Evolutionary conservation across 2,113 vertebrate genomes (phyloP), one percentile per base, ranked within the genome.

Genomic region (Synchiropus splendidus): DNA sequence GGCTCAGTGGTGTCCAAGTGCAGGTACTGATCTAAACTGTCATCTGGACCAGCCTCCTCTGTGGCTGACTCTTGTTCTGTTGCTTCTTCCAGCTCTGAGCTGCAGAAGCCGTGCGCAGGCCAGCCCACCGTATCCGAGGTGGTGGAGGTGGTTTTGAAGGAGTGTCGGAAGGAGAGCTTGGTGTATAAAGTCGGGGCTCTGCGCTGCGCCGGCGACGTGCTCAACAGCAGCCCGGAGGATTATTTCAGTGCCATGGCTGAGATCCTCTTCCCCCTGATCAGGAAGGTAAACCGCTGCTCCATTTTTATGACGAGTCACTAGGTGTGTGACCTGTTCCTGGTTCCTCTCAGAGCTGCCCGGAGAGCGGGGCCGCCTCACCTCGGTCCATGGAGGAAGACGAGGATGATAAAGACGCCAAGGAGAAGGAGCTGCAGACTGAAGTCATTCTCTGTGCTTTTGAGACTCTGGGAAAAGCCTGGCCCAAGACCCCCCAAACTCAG

Each of bases 391-490:
- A 82, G 0, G 67, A 83, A 0, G 82, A 83, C 0, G 72, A 80
- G 0, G 88, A 85, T 0, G 88, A 92, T 0, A 82, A 80, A 21
- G 86, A 90, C 11, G 73, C 60, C 44, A 89, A 87, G 54, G 88
- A 90, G 70, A 89, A 83, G 13, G 90, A 90, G 54, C 67, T 92
- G 51, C 86, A 88, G 63, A 87, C 88, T 32, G 92, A 97, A 43
- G 86, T 79, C 37, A 53, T 97, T 47, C 77, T 97, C 37, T 91
- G 90, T 68, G 90, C 93, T 66, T 94, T 94, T 0, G 91, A 97
- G 72, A 87, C 87, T 13, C 77, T 99, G 18, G 92, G 94, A 50
- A 98, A 94, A 75, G 74, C 89, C 21, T 99, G 95, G 94, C 93
- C 94, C 0, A 85, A 73, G 52, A 92, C 69, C 15, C 55, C 14